Percentiles rank a stretch among this genome's conserved stretches.
Conservation (phyloP, 2,797 vertebrate species). For the Alfaro cultratus region DNA sequence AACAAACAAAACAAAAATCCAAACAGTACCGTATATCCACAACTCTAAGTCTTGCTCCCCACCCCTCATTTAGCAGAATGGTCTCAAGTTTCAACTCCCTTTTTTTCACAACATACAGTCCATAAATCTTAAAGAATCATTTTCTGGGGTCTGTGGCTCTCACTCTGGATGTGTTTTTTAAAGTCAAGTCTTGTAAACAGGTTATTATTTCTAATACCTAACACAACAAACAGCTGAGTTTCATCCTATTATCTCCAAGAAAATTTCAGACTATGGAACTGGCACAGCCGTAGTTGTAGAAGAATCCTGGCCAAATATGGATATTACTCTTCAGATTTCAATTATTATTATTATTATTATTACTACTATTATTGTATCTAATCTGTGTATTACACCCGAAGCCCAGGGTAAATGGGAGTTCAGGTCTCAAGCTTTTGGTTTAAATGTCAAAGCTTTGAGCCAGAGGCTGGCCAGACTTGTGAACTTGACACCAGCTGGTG, state of each 20-base stretch:
- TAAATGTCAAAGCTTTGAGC: conserved; percentile 42
- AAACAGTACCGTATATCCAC: conserved; percentile 12
- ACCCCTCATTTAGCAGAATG: conserved; percentile 14
- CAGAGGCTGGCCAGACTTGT: conserved; percentile 33
- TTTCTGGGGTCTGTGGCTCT: conserved; percentile 34
- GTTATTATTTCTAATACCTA: conserved; percentile 25
- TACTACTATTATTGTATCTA: not conserved
- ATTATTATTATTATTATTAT: no score
- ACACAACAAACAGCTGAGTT: conserved; percentile 36
- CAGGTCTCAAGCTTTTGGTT: conserved; percentile 30
- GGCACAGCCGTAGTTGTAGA: not conserved
- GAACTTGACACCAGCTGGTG: conserved; percentile 56
- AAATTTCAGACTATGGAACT: conserved; percentile 46
- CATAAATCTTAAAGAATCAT: conserved; percentile 52
- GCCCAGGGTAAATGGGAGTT: conserved; percentile 2
- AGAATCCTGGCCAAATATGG: not conserved
- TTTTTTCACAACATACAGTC: conserved; percentile 45
- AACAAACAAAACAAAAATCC: conserved; percentile 2
- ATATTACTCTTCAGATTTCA: not conserved
- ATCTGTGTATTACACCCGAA: not conserved
- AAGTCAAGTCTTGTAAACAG: conserved; percentile 31
- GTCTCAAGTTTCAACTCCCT: conserved; percentile 52
- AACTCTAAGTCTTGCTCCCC: conserved; percentile 1
- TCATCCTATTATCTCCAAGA: conserved; percentile 56
- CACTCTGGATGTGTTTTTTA: conserved; percentile 36